A percentile compares a stretch with the other conserved stretches of the same genome.
phyloP scores from a whole-genome alignment of 2,888 invertebrate genomes.

The Cremastinae sp. region DNA sequence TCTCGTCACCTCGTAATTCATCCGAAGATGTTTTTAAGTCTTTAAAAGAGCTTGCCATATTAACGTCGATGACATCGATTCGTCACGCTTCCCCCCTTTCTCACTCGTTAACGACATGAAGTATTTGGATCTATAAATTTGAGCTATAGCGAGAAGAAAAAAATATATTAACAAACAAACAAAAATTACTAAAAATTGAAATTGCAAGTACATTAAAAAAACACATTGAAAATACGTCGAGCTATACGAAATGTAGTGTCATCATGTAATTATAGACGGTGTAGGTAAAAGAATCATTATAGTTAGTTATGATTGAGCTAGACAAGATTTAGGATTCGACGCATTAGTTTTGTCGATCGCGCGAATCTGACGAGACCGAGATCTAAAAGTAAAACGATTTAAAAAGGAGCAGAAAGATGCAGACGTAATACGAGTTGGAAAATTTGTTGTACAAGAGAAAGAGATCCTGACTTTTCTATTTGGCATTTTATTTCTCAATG shows the following conservation, averaged over 20 bases:
- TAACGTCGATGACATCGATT: slow-evolving; percentile 33
- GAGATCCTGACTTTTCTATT: slow-evolving; percentile 33
- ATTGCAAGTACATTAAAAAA: background rate
- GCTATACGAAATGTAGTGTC: slow-evolving; percentile 54
- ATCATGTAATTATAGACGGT: slow-evolving; percentile 52
- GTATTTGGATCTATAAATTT: slow-evolving; percentile 34
- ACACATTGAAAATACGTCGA: slow-evolving; percentile 45
- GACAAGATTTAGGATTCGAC: slow-evolving; percentile 28
- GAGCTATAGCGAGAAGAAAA: slow-evolving; percentile 16
- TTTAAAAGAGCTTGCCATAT: slow-evolving; percentile 46
- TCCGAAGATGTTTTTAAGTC: slow-evolving; percentile 48
- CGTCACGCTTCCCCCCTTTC: slow-evolving; percentile 26
- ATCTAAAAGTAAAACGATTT: background rate
- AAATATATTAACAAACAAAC: no score
- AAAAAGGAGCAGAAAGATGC: background rate
- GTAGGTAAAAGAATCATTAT: slow-evolving; percentile 21
- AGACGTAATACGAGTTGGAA: slow-evolving; percentile 9
- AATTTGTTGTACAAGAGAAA: slow-evolving; percentile 18
- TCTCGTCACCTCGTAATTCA: slow-evolving; percentile 39
- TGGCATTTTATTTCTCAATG: slow-evolving; percentile 13
- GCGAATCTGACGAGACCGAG: slow-evolving; percentile 1
- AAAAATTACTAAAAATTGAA: background rate
- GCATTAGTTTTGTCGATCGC: slow-evolving; percentile 40
- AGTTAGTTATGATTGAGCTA: slow-evolving; percentile 43
- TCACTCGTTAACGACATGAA: slow-evolving; percentile 12